Conservation (phyloP, 1,140 invertebrate species). For the Anoplolepis gracilipes region DNA sequence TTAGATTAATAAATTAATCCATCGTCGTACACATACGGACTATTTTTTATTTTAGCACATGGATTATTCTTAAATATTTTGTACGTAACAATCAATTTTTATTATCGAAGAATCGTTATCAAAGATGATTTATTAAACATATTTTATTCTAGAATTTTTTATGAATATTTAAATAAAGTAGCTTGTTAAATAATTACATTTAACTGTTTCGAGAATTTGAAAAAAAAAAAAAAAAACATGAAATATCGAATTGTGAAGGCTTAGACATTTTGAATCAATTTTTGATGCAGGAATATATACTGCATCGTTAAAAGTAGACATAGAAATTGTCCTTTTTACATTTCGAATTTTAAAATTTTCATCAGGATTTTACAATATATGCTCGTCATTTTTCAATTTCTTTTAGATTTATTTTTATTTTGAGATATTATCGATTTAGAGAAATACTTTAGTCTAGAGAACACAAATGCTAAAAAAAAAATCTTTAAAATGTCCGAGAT, state of each 20-base stretch:
- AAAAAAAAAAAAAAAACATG: background rate
- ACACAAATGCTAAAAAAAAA: background rate
- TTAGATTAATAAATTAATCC: background rate
- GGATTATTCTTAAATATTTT: background rate
- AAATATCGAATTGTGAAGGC: background rate
- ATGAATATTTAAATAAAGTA: no score
- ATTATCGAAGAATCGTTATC: background rate
- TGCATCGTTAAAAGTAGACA: background rate
- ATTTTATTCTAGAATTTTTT: background rate
- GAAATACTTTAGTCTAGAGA: background rate
- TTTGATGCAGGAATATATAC: background rate
- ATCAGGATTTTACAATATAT: background rate
- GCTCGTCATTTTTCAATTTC: background rate
- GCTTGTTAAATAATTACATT: background rate
- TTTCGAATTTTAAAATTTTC: background rate
- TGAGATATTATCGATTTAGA: background rate
- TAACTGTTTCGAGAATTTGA: background rate
- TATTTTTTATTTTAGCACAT: background rate
- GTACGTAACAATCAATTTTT: background rate
- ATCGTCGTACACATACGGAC: background rate
- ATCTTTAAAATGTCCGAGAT: conserved; percentile 18
- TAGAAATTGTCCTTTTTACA: background rate
- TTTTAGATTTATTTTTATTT: background rate
- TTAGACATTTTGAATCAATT: background rate
- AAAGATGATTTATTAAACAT: no score